These are phyloP conservation scores for Ptychodera flava DNA, from an alignment of 35 echinoderm and acorn worm genomes.

Conservation along the genomic window DNA sequence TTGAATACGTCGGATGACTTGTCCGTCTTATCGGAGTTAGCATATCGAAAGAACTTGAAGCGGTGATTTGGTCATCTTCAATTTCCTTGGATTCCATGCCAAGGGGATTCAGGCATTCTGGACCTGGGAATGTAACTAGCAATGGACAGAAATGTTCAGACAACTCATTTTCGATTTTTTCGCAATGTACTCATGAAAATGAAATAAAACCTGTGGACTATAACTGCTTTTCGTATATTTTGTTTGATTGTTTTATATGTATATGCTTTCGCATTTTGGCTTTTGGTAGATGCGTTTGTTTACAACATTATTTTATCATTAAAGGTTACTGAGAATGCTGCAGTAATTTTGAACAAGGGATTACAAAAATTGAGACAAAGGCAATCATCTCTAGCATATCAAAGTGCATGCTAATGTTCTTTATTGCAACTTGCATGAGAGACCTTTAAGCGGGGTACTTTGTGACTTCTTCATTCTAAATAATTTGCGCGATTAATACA, in stretches of 20 bases:
- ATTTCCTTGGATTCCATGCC: background rate
- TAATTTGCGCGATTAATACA: background rate
- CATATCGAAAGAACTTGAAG: background rate
- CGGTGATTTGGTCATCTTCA: background rate
- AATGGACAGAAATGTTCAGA: background rate
- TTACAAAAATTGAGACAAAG: no score
- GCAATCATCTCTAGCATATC: no score
- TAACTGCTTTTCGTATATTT: background rate
- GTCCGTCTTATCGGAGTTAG: background rate
- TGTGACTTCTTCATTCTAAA: no score
- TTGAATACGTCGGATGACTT: background rate
- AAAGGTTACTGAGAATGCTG: no score
- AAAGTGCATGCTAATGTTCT: no score
- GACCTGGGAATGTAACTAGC: background rate
- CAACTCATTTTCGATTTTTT: no score
- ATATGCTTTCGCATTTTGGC: background rate
- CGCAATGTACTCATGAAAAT: no score
- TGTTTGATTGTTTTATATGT: background rate
- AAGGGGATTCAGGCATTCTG: background rate
- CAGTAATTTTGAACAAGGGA: no score
- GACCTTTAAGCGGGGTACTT: background rate
- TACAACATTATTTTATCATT: no score
- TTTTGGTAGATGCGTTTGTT: no score
- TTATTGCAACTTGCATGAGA: background rate
- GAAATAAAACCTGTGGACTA: background rate